These are phyloP conservation scores for Boulengeromyrus knoepffleri DNA, from an alignment of 2,113 vertebrate genomes.

Conservation along the genomic window DNA sequence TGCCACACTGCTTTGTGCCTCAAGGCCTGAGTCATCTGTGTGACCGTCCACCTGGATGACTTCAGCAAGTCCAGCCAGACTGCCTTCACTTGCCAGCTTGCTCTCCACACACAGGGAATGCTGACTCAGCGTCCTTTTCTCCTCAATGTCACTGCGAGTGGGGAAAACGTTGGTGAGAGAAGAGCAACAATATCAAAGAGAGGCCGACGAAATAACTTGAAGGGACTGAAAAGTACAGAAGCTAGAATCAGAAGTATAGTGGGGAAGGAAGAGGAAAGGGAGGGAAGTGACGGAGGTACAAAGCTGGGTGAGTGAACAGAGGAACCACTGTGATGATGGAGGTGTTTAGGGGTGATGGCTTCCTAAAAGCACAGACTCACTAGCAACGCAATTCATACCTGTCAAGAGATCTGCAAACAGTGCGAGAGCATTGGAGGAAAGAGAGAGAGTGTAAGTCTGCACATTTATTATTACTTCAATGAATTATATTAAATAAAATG, in stretches of 20 bases:
- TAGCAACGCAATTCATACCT: slow-evolving; percentile 68
- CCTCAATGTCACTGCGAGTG: slow-evolving; percentile 72
- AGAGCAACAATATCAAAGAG: background rate
- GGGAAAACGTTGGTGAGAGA: background rate
- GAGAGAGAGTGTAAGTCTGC: slow-evolving; percentile 37
- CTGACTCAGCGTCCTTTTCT: slow-evolving; percentile 78
- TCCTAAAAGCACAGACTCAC: slow-evolving; percentile 19
- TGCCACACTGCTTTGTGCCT: slow-evolving; percentile 53
- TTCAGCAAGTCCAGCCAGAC: slow-evolving; percentile 75
- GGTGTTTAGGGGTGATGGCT: slow-evolving; percentile 15
- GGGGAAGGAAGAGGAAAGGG: background rate
- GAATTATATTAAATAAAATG: background rate
- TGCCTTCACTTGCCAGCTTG: slow-evolving; percentile 72
- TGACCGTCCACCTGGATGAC: slow-evolving; percentile 80
- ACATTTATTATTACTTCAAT: background rate
- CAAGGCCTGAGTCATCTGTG: slow-evolving; percentile 57
- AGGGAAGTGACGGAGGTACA: background rate
- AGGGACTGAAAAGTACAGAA: background rate
- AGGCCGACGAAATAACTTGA: background rate
- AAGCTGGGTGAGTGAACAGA: background rate
- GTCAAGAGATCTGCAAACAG: slow-evolving; percentile 80
- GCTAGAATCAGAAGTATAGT: background rate
- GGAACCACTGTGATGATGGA: background rate
- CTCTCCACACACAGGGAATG: slow-evolving; percentile 76
- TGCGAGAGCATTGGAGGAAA: slow-evolving; percentile 44